A percentile compares a stretch with the other conserved stretches of the same genome.
These are phyloP conservation scores for Melipona quadrifasciata DNA, from an alignment of 1,140 invertebrate genomes.

Conservation along the genomic window DNA sequence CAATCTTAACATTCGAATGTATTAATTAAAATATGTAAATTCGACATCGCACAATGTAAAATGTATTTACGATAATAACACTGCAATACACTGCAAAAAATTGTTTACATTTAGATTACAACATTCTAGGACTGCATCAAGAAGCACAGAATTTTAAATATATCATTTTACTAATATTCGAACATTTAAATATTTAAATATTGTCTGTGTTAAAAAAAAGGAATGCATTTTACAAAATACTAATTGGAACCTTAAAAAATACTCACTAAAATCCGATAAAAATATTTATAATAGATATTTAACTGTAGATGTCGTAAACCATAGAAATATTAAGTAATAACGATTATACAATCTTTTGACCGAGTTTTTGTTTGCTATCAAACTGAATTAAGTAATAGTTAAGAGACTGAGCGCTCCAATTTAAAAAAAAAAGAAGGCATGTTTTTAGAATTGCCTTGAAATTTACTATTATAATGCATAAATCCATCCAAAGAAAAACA, in stretches of 20 bases:
- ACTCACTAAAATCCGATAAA: conserved; percentile 19
- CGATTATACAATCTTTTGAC: conserved; percentile 47
- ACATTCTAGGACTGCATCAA: not conserved
- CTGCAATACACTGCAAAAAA: not conserved
- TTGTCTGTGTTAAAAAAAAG: conserved; percentile 3
- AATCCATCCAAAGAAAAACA: conserved; percentile 58
- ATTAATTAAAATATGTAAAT: conserved; percentile 22
- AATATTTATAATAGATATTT: conserved; percentile 44
- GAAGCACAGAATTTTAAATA: conserved; percentile 23
- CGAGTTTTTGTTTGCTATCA: conserved; percentile 44
- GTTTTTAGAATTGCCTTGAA: conserved; percentile 40
- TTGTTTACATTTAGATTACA: conserved; percentile 12
- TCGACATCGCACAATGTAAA: conserved; percentile 24
- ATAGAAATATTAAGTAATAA: conserved; percentile 38
- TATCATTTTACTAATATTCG: conserved; percentile 5
- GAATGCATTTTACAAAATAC: conserved; percentile 25
- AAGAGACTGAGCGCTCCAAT: conserved; percentile 24
- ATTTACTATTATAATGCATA: conserved; percentile 50
- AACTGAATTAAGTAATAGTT: conserved; percentile 35
- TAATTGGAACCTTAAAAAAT: conserved; percentile 12
- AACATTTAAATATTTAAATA: conserved; percentile 16
- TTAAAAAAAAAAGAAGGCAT: conserved; percentile 23
- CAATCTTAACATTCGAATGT: conserved; percentile 3
- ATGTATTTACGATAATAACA: conserved; percentile 15
- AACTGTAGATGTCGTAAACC: conserved; percentile 47